Base-by-base conservation (phyloP, 2,888 invertebrate species). In the Drosophila suboccidentalis region DNA sequence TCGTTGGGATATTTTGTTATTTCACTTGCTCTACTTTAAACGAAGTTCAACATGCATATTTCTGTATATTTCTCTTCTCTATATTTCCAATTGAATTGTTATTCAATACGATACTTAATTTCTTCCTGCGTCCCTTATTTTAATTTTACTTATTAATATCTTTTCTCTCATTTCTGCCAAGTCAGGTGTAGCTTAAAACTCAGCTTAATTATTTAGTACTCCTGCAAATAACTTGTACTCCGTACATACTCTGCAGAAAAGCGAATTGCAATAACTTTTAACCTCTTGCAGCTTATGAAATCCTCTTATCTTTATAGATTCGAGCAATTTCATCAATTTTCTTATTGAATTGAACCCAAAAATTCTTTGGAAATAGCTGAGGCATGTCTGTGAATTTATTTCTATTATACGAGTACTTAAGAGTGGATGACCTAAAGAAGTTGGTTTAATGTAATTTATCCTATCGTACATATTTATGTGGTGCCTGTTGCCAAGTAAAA, bases 401-500 rank as follows among this genome's bases (percentile, higher is more conserved):
- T 26, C 50, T 38, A 39, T 32, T 46, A 63, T 19, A 46, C 38
- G 53, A 82, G 66, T 74, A 60, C 87, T 86, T 86, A 71, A 43
- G 46, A 46, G 38, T 43, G 44, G 58, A 66, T 80, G 76, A 86
- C 71, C 80, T 67, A 70, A 71, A 15, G 71, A 62, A 82, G 72
- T 69, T 51, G 29, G 61, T 22, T 65, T 69, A 17, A 62, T 65
- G 68, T 53, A 65, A 59, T 71, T 53, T 68, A 50, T 53, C 3
- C 39, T 22, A 34, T 46, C 38, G 44, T 54, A 61, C 34, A 36
- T 54, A 61, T 61, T 61, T 61, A 44, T 54, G 34, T 39, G 68
- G 61, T 69, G 38, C 44, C 55, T 34, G 41, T 57, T 68, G 80
- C 73, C 88, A 82, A 82, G 88, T 60, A 55, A 66, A 71, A 71